phyloP scores from a whole-genome alignment of 2,113 vertebrate genomes.

The Hiodon alosoides region DNA sequence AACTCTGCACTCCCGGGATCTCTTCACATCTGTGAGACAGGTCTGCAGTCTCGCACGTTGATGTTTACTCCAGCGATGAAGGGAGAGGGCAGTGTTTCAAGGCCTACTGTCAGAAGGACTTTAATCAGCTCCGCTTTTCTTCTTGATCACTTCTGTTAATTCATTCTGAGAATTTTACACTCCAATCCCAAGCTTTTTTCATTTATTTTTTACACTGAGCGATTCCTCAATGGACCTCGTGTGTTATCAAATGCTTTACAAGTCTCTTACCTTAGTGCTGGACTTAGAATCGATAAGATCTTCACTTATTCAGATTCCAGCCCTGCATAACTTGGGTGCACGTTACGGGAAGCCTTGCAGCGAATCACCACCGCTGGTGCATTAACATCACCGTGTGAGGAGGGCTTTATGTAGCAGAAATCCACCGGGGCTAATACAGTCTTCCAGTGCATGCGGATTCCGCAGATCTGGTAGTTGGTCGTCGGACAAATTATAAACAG shows the following conservation, averaged over 20 bases:
- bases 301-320: no score
- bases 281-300: not conserved
- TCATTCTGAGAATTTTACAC: slow-evolving; percentile 26
- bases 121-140: slow-evolving; percentile 40
- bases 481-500: no score
- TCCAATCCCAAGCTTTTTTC: not conserved
- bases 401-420: no score
- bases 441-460: no score
- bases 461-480: no score
- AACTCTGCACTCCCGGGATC: not conserved
- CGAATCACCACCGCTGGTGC: no score
- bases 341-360: no score
- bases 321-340: no score
- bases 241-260: slow-evolving; percentile 2
- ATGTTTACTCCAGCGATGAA: slow-evolving; percentile 32
- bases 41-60: not conserved
- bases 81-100: slow-evolving; percentile 44
- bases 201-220: not conserved
- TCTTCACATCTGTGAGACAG: not conserved
- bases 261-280: not conserved
- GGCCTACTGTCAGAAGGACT: slow-evolving; percentile 43
- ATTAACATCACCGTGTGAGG: no score
- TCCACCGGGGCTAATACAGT: no score
- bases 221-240: not conserved
- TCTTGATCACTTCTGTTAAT: slow-evolving; percentile 20